Base-by-base conservation (phyloP, 2,797 vertebrate species). In the Gorsachius magnificus region DNA sequence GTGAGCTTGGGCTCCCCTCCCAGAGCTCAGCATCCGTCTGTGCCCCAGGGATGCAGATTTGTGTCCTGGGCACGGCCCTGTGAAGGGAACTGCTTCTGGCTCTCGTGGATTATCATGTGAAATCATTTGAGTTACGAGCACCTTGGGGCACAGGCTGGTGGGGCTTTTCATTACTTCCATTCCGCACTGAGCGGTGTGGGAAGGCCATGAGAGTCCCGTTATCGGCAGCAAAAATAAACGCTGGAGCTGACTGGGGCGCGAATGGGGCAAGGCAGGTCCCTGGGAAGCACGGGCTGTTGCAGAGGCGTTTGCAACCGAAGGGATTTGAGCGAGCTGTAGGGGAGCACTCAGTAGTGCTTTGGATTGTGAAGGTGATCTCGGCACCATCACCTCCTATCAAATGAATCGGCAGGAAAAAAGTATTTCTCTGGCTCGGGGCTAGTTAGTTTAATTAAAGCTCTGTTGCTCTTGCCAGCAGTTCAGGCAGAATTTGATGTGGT, bases 401-500 rank as follows among this genome's bases (percentile, higher is more conserved):
- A 91, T 83, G 75, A 95, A 88, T 92, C 77, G 51, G 56, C 50
- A 93, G 76, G 50, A 71, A 51, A 79, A 85, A 92, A 53, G 36
- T 60, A 28, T 77, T 94, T 85, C 35, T 69, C 35, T 89, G 76
- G 56, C 79, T 93, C 70, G 69, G 29, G 61, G 53, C 89, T 95
- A 87, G 78, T 92, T 90, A 92, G 53, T 87, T 92, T 76, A 86
- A 95, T 95, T 93, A 79, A 88, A 64, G 68, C 78, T 76, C 77
- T 80, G 29, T 70, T 93, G 66, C 75, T 87, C 35, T 90, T 61
- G 63, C 65, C 83, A 84, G 78, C 65, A 80, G 48, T 80, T 87
- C 36, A 86, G 66, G 48, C 63, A 83, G 82, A 80, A 79, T 88
- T 94, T 57, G n/a, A 84, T 83, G 57, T 80, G 85, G 82, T 87